Evolutionary conservation across 2,888 invertebrate genomes (phyloP).

Genomic region (Philopedon plagiatum): DNA sequence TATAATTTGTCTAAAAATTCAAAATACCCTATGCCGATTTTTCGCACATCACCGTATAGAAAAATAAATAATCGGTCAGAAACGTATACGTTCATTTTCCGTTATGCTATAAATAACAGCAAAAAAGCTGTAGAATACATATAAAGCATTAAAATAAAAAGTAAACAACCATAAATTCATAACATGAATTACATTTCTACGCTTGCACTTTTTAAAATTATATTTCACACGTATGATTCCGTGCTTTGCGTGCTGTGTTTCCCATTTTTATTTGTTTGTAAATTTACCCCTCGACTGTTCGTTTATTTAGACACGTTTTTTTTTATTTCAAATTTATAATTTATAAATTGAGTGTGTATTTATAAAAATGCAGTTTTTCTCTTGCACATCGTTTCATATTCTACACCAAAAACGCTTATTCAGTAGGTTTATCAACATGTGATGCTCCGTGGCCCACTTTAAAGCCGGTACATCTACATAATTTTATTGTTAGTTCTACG

Average conservation of each 20-base stretch:
- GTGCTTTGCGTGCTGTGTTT: slow-evolving; percentile 40
- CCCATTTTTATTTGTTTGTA: slow-evolving; percentile 34
- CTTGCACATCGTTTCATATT: background rate
- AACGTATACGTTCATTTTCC: background rate
- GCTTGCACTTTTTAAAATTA: slow-evolving; percentile 47
- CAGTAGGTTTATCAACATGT: no score
- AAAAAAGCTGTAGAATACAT: slow-evolving; percentile 38
- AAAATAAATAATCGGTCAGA: background rate
- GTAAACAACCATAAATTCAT: slow-evolving; percentile 48
- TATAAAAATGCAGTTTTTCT: background rate
- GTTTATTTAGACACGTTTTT: slow-evolving; percentile 2
- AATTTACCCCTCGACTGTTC: slow-evolving; percentile 23
- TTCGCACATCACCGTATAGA: no score
- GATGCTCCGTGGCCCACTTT: no score
- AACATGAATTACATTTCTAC: slow-evolving; percentile 42
- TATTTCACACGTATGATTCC: slow-evolving; percentile 45
- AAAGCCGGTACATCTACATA: no score
- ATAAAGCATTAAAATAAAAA: slow-evolving; percentile 41
- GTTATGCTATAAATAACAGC: slow-evolving; percentile 5
- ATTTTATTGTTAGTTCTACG: no score
- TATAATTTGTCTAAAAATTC: no score
- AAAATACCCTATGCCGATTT: no score
- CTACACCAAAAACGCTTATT: no score
- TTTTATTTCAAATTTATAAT: no score
- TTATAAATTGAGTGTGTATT: slow-evolving; percentile 5